These are phyloP conservation scores for Zonotrichia leucophrys DNA, from an alignment of 2,113 vertebrate genomes.

Conservation along the genomic window DNA sequence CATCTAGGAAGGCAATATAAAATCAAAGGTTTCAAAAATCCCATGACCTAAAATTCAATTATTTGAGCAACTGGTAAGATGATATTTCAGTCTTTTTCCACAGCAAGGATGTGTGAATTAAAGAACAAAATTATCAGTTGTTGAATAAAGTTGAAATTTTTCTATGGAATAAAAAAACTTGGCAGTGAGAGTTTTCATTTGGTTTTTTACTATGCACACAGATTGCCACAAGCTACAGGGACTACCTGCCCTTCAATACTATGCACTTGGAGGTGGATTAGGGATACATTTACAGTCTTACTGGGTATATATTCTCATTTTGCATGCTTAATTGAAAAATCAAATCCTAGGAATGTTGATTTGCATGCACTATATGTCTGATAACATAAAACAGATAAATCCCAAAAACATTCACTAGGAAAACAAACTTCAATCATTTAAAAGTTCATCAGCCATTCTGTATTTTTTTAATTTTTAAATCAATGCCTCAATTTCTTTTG, in stretches of 20 bases:
- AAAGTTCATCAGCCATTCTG: background rate
- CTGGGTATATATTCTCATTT: background rate
- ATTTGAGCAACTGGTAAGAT: background rate
- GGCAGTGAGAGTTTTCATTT: background rate
- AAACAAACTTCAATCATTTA: background rate
- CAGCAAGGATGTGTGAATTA: background rate
- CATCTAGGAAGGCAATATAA: background rate
- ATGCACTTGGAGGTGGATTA: background rate
- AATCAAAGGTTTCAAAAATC: background rate
- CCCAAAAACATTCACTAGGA: background rate
- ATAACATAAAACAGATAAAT: background rate
- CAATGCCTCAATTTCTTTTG: background rate
- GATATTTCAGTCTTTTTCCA: background rate
- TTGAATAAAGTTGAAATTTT: background rate
- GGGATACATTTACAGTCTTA: background rate
- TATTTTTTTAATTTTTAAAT: background rate
- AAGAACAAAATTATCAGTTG: background rate
- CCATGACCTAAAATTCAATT: background rate
- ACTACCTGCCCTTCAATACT: background rate
- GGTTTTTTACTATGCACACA: background rate
- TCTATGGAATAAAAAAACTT: background rate
- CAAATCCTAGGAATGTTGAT: background rate
- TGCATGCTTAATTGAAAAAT: background rate
- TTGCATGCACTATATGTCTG: background rate
- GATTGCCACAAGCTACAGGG: background rate